phyloP scores from a whole-genome alignment of 2,888 invertebrate genomes.

The Dasysyrphus albostriatus region DNA sequence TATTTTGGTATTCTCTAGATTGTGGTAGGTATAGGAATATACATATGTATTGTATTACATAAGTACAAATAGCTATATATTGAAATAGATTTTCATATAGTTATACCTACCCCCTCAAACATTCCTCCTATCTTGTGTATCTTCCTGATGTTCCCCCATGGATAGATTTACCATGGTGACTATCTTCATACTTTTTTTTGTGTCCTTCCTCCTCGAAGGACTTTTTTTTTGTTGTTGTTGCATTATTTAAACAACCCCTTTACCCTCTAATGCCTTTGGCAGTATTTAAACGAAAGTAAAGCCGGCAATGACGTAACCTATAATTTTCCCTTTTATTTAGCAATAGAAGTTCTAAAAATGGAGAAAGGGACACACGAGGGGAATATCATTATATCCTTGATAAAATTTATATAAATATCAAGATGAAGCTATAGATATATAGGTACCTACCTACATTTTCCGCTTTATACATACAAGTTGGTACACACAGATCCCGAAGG shows the following conservation, averaged over 20 bases:
- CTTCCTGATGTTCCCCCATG: slow-evolving; percentile 35
- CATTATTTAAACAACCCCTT: slow-evolving; percentile 44
- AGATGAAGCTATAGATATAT: neutral
- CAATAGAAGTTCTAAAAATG: slow-evolving; percentile 49
- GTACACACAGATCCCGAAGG: slow-evolving; percentile 35
- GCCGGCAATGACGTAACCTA: slow-evolving; percentile 76
- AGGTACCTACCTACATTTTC: neutral
- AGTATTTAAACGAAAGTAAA: slow-evolving; percentile 70
- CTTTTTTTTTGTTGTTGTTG: slow-evolving; percentile 3
- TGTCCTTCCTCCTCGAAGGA: slow-evolving; percentile 9
- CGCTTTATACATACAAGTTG: slow-evolving; percentile 1
- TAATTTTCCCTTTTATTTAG: slow-evolving; percentile 77
- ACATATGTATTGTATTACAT: neutral
- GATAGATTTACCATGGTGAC: slow-evolving; percentile 53
- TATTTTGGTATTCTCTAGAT: slow-evolving; percentile 31
- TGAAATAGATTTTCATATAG: slow-evolving; percentile 46
- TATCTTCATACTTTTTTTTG: slow-evolving; percentile 52
- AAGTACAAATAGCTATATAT: neutral
- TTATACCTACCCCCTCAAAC: neutral
- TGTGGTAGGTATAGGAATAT: neutral
- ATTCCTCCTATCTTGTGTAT: neutral
- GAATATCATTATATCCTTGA: slow-evolving; percentile 34
- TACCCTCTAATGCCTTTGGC: slow-evolving; percentile 21
- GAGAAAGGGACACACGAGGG: slow-evolving; percentile 31
- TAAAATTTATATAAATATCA: slow-evolving; percentile 15